Base-by-base conservation (phyloP, 2,888 invertebrate species). In the Acrobasis repandana region DNA sequence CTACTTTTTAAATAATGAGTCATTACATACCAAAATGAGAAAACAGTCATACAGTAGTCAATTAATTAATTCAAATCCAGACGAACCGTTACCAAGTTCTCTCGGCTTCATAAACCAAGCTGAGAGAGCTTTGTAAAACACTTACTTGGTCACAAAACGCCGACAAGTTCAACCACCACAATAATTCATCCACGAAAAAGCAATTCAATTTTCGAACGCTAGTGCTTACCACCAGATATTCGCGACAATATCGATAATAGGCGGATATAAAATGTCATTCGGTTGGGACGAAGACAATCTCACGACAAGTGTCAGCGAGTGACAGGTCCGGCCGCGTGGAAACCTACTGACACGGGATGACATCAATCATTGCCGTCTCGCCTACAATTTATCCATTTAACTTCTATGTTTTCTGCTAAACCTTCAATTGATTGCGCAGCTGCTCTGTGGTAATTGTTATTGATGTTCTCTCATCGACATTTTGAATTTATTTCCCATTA, bases 281-380 rank as follows among this genome's bases (percentile, higher is more conserved):
- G 56, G 49, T 62, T 61, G 57, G 48, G 54, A 54, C 57, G 54
- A n/a, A 28, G 15, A 65, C 63, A 62, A 62, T 49, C 63, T 16
- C 54, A 48, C 38, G 1, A 65, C 47, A 58, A 63, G 62, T 59
- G 72, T 69, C 69, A 68, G 64, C 57, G 48, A 63, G 62, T 72
- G 71, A 71, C 69, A 68, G 65, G 58, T 60, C 63, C 61, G 63
- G 63, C 63, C 65, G 60, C 63, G 64, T 64, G 65, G 59, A 63
- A 63, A 59, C 52, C 47, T 48, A 36, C 48, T 49, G 46, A 61
- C 51, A 46, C 33, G 33, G 33, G 43, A 43, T 46, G 33, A 43
- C 38, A 33, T 58, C 36, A 58, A 58, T 58, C 48, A 48, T 58
- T 47, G 56, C 38, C 28, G 36, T 15, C 15, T 52, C 34, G 8